phyloP scores from a whole-genome alignment of 2,797 vertebrate genomes.

The Channallabes apus region DNA sequence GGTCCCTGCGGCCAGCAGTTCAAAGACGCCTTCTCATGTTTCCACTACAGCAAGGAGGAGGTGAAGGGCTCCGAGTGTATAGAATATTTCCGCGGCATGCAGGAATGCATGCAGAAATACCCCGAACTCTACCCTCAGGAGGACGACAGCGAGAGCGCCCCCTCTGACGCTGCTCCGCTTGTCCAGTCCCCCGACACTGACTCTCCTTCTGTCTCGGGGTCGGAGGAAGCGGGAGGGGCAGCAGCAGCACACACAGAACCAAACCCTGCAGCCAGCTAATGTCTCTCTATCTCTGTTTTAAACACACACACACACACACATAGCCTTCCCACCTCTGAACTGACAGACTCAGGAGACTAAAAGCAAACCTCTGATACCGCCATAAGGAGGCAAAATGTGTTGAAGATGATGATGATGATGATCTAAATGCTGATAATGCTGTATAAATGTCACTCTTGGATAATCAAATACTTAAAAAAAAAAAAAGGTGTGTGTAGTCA shows the following conservation, averaged over 20 bases:
- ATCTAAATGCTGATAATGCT: background rate
- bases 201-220: constrained; percentile 55
- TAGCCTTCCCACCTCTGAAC: constrained; percentile 10
- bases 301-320: background rate
- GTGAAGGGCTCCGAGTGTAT: constrained; percentile 94
- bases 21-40: constrained; percentile 97
- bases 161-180: constrained; percentile 49
- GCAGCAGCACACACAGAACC: constrained; percentile 53
- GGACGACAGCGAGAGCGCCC: constrained; percentile 71
- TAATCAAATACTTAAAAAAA: too few species aligned
- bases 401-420: background rate
- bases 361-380: background rate
- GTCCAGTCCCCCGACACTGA: constrained; percentile 37
- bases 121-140: constrained; percentile 96
- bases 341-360: background rate
- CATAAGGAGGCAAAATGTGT: background rate
- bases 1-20: constrained; percentile 96
- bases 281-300: background rate
- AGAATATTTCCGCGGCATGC: constrained; percentile 90
- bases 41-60: constrained; percentile 93
- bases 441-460: background rate
- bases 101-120: constrained; percentile 95
- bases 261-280: constrained; percentile 65
- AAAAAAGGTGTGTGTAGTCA: background rate
- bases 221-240: constrained; percentile 36